Evolutionary conservation across 37 sponge, comb jelly and placozoan species (phyloP), one percentile per base, ranked within the genome.

Genomic region (Crambe crambe): DNA sequence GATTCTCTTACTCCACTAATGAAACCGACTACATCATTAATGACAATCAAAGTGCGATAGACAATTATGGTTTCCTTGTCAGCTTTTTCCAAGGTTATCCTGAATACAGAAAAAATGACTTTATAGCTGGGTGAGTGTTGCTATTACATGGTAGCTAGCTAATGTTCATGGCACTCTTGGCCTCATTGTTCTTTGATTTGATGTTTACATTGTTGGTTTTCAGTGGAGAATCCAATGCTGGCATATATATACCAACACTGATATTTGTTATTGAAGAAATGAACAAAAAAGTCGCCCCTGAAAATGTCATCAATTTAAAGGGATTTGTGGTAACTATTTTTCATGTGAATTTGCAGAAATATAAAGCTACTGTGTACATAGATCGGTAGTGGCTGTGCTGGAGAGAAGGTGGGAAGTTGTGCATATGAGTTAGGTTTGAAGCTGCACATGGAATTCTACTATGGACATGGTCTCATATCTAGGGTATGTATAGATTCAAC

Each of bases 211-310:
- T n/a, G n/a, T n/a, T n/a, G n/a, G n/a, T 31, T 1, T 67, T 20
- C 34, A 91, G 92, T 56, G 93, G 93, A 25, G 93, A 93, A 70
- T 89, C 91, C 0, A 89, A 93, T 73, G 93, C 92, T 65, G 93
- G 93, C 15, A 89, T 93, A 2, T 93, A 93, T 61, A 76, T 93
- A 17, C 93, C 93, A 12, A 93, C 93, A 0, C 75, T 93, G 36
- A 77, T 78, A 0, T 57, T 80, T 35, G 62, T 57, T 0, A 84
- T 86, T 27, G 26, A 34, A 36, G 17, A 31, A 23, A 72, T 72
- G 76, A 87, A 87, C 44, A 37, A 79, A 58, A 43, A 76, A 51
- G 61, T 23, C 18, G 18, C 78, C 23, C n/a, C n/a, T n/a, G n/a
- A 59, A 34, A 23, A 58, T 58, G 18, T 47, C 17, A 89, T 92